Conservation (phyloP, 1,140 invertebrate species). For the Asobara japonica region DNA sequence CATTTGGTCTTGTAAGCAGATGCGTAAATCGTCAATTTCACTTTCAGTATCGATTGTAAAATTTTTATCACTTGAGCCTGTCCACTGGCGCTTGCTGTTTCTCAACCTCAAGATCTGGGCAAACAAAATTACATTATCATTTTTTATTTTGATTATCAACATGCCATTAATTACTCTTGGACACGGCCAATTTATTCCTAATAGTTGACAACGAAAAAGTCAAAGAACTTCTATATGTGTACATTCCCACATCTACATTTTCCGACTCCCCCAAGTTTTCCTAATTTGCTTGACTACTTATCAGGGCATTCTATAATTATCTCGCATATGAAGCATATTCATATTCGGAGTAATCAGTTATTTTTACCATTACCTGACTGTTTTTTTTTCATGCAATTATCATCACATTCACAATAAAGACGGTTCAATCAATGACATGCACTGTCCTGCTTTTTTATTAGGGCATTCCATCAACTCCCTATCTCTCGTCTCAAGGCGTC, state of each 20-base stretch:
- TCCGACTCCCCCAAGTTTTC: no score
- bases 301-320: no score
- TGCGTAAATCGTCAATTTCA: constrained; percentile 65
- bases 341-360: no score
- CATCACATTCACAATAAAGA: not conserved
- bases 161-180: no score
- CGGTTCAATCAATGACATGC: not conserved
- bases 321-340: no score
- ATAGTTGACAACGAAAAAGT: no score
- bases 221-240: no score
- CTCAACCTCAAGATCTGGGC: constrained; percentile 75
- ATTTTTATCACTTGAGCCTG: constrained; percentile 54
- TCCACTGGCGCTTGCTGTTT: constrained; percentile 67
- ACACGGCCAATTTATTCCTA: no score
- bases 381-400: not conserved
- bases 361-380: no score
- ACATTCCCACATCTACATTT: no score
- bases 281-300: no score
- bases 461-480: not conserved
- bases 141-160: not conserved
- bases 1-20: constrained; percentile 59
- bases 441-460: not conserved
- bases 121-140: not conserved
- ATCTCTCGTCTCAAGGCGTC: not conserved
- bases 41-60: constrained; percentile 67